Conservation (phyloP, 1,140 invertebrate genomes). For the Leptonema lineaticorne region DNA sequence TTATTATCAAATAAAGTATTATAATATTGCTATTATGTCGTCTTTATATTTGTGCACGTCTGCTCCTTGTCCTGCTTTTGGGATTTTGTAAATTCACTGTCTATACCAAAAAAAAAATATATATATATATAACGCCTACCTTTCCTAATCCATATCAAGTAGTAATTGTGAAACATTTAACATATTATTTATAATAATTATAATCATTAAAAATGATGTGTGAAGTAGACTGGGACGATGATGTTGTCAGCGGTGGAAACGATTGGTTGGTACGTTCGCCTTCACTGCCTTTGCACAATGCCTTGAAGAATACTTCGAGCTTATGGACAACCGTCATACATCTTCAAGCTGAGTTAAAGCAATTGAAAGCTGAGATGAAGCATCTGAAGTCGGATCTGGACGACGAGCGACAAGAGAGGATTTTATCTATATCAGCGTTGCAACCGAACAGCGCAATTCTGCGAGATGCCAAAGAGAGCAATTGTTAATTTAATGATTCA, state of each 20-base stretch:
- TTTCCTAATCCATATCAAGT: too few species aligned
- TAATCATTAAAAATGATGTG: too few species aligned
- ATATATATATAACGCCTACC: too few species aligned
- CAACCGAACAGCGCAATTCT: slow-evolving; percentile 49
- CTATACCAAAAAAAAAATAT: too few species aligned
- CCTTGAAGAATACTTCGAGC: slow-evolving; percentile 47
- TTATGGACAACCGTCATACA: slow-evolving; percentile 53
- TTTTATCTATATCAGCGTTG: slow-evolving; percentile 48
- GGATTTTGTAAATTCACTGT: too few species aligned
- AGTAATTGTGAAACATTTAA: too few species aligned
- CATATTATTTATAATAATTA: too few species aligned
- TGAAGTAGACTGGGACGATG: slow-evolving; percentile 53
- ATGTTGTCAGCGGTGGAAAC: slow-evolving; percentile 39
- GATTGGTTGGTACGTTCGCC: slow-evolving; percentile 53
- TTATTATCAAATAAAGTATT: slow-evolving; percentile 39
- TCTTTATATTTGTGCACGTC: slow-evolving; percentile 39
- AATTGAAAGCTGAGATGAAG: slow-evolving; percentile 51
- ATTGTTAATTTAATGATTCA: too few species aligned
- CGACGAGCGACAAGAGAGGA: slow-evolving; percentile 54
- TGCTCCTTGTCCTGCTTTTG: slow-evolving; percentile 10
- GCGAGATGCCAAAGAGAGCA: slow-evolving; percentile 55
- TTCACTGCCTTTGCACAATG: slow-evolving; percentile 51
- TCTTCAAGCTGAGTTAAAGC: slow-evolving; percentile 53
- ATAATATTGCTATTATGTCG: slow-evolving; percentile 36
- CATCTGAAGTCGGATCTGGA: slow-evolving; percentile 50